These are phyloP conservation scores for Pararge aegeria DNA, from an alignment of 1,140 invertebrate genomes.

Conservation along the genomic window DNA sequence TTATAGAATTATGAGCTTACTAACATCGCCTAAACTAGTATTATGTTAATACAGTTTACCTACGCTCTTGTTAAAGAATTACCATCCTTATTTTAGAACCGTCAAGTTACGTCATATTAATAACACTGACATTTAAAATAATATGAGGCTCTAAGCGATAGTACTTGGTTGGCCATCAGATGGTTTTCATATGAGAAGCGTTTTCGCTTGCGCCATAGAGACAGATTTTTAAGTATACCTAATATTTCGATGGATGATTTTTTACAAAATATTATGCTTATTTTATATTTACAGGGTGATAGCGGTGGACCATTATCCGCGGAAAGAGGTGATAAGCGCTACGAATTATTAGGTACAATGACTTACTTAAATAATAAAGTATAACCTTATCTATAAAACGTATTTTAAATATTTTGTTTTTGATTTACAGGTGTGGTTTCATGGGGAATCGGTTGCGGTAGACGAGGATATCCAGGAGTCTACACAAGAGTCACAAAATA, in stretches of 20 bases:
- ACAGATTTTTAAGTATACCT: not conserved
- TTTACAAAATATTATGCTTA: not conserved
- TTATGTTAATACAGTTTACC: no score
- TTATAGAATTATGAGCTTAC: no score
- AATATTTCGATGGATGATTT: not conserved
- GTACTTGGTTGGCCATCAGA: no score
- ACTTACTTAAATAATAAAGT: not conserved
- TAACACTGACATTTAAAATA: no score
- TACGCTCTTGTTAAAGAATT: no score
- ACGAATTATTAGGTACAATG: slow-evolving; percentile 86
- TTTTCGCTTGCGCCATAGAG: no score
- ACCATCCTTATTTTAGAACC: no score
- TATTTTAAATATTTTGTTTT: not conserved
- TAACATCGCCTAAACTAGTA: no score
- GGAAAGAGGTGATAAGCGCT: slow-evolving; percentile 85
- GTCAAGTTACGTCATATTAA: no score
- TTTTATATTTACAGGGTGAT: slow-evolving; percentile 85
- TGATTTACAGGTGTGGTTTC: slow-evolving; percentile 81
- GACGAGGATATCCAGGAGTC: slow-evolving; percentile 82
- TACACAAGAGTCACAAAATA: slow-evolving; percentile 83
- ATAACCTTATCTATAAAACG: not conserved
- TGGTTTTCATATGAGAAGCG: no score
- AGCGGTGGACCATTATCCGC: slow-evolving; percentile 92
- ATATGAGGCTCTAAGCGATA: no score
- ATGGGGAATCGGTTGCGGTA: slow-evolving; percentile 85